These are phyloP conservation scores for Mus caroli DNA, from an alignment of 2,797 vertebrate species.

Conservation along the genomic window DNA sequence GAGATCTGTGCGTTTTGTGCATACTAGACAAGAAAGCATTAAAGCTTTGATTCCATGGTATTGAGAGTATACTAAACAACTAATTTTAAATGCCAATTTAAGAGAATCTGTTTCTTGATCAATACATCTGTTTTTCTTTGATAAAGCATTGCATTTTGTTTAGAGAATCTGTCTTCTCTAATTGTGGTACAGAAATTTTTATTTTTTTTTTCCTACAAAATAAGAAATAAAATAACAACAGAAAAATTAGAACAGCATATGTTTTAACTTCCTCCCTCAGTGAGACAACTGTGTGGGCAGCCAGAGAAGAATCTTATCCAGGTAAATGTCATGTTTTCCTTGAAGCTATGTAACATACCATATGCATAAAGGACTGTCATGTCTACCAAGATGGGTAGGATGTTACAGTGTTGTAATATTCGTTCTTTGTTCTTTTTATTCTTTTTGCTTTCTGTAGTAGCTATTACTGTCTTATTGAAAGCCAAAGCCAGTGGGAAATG, in stretches of 20 bases:
- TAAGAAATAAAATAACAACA: neutral
- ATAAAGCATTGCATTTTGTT: constrained; percentile 15
- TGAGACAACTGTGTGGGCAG: neutral
- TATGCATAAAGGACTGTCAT: constrained; percentile 56
- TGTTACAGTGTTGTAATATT: constrained; percentile 36
- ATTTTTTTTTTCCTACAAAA: neutral
- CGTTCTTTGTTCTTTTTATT: constrained; percentile 74
- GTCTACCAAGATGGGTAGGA: constrained; percentile 51
- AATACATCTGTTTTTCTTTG: constrained; percentile 18
- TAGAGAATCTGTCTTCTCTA: constrained; percentile 26
- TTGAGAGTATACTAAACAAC: neutral
- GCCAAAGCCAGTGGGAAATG: constrained; percentile 71
- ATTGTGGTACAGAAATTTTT: constrained; percentile 16
- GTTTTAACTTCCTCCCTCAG: constrained; percentile 32
- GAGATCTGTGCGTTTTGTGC: constrained; percentile 22
- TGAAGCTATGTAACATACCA: neutral
- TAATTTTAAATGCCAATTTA: constrained; percentile 32
- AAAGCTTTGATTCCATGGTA: constrained; percentile 34
- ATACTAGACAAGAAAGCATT: neutral
- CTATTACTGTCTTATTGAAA: constrained; percentile 72
- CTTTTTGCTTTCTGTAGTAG: constrained; percentile 63
- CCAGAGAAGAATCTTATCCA: constrained; percentile 6
- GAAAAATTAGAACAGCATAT: neutral
- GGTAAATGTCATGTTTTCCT: constrained; percentile 6
- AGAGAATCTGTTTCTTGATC: constrained; percentile 17